Evolutionary conservation across 2,797 vertebrate species (phyloP), one percentile per base, ranked within the genome.

Genomic region (Toxotes lorentzi): DNA sequence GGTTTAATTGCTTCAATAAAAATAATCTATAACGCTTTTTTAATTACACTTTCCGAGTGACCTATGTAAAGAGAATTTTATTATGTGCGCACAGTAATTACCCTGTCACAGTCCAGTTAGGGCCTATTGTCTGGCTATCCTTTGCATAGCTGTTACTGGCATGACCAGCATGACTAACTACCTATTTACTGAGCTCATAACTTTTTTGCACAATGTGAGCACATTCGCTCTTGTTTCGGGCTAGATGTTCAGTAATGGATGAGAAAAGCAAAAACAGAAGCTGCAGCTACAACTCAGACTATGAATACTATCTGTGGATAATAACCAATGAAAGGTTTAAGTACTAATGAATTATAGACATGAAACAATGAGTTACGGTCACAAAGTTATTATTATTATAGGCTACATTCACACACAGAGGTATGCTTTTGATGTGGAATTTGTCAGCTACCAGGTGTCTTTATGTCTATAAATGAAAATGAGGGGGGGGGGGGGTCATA

Each of bases 1-100:
- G 97, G 96, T 98, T 98, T 98, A 98, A 99, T 99, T 96, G 96
- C 97, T 95, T 97, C 97, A 97, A 98, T 97, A 97, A 97, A 98
- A 97, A 96, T 97, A 95, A 96, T 96, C 96, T 97, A 97, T 98
- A 98, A 98, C 96, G 96, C 96, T 96, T 97, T 98, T 98, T 98
- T 98, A 98, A 99, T 99, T 99, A 98, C 95, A 97, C 96, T 97
- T 97, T 96, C 95, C 94, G 95, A 96, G 94, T 98, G 98, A 98
- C 98, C 97, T 98, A 96, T 97, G 97, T 96, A 96, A 96, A 97
- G 96, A 96, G 96, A 96, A 95, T 97, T 98, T 98, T 96, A 97
- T 97, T 97, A 98, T 96, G 96, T 96, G 96, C 94, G 93, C 94
- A 94, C 96, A 95, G 96, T 99, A 99, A 99, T 98, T 98, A 99